A percentile compares a stretch with the other conserved stretches of the same genome.
phyloP scores from a whole-genome alignment of 2,888 invertebrate species.

The Ichneumoninae sp. region DNA sequence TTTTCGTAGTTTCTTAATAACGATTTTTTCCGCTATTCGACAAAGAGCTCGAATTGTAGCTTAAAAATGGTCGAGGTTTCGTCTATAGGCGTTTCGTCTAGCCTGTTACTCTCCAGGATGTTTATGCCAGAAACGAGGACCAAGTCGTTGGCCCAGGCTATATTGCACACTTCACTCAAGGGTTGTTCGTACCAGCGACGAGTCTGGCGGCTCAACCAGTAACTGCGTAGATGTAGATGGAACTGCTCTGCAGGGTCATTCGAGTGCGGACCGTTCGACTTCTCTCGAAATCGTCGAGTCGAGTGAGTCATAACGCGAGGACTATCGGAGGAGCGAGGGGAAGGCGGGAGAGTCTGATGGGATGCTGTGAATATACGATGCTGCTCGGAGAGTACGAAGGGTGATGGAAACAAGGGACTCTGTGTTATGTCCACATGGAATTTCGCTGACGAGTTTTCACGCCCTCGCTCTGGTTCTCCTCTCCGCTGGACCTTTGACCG shows the following conservation, averaged over 20 bases:
- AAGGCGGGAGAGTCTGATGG: constrained; percentile 29
- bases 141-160: constrained; percentile 43
- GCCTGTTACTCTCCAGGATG: not conserved
- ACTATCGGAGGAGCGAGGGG: constrained; percentile 28
- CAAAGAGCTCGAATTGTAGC: not conserved
- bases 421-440: constrained; percentile 38
- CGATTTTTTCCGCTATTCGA: not conserved
- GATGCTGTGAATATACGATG: constrained; percentile 8
- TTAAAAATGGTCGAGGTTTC: too few species aligned
- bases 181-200: constrained; percentile 40
- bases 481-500: constrained; percentile 11
- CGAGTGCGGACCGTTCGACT: constrained; percentile 45
- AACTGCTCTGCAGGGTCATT: constrained; percentile 41
- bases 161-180: constrained; percentile 42
- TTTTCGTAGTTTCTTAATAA: not conserved
- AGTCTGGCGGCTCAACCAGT: constrained; percentile 38
- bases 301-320: constrained; percentile 60
- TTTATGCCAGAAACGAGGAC: constrained; percentile 35
- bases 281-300: constrained; percentile 43
- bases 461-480: constrained; percentile 47
- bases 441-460: constrained; percentile 61
- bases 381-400: not conserved
- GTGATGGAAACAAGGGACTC: constrained; percentile 44
- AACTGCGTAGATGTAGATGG: constrained; percentile 34
- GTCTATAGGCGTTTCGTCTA: not conserved